These are phyloP conservation scores for Euleptes europaea DNA, from an alignment of 2,113 vertebrate species.

Conservation along the genomic window DNA sequence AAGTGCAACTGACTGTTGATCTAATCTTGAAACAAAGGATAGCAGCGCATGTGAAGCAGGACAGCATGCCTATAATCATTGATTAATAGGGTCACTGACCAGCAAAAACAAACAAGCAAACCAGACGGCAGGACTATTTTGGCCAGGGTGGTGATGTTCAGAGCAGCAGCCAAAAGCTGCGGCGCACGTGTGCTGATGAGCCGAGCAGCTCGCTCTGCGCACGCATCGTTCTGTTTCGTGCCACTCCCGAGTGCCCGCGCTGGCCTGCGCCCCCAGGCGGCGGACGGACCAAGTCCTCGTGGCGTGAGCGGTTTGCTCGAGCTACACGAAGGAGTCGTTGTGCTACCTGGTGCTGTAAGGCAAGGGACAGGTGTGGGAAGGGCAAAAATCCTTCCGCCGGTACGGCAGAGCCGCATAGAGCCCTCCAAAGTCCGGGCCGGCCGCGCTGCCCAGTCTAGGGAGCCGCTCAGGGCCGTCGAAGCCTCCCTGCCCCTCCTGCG, in stretches of 20 bases:
- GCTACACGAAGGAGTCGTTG: not conserved
- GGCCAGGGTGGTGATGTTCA: not conserved
- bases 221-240: no score
- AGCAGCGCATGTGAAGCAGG: not conserved
- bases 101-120: no score
- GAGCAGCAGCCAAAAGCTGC: not conserved
- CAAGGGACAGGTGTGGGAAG: not conserved
- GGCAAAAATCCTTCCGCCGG: not conserved
- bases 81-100: no score
- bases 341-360: not conserved
- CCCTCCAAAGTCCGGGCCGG: not conserved
- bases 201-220: not conserved
- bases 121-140: no score
- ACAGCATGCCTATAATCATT: not conserved
- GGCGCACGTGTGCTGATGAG: not conserved
- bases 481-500: no score
- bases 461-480: no score
- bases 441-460: no score
- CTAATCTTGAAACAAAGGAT: not conserved
- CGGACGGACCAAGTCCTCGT: not conserved
- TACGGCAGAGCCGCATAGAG: not conserved
- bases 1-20: not conserved
- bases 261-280: not conserved
- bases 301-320: not conserved
- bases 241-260: no score